Evolutionary conservation across 2,113 vertebrate species (phyloP).

Genomic region (Formicarius rufipectus): DNA sequence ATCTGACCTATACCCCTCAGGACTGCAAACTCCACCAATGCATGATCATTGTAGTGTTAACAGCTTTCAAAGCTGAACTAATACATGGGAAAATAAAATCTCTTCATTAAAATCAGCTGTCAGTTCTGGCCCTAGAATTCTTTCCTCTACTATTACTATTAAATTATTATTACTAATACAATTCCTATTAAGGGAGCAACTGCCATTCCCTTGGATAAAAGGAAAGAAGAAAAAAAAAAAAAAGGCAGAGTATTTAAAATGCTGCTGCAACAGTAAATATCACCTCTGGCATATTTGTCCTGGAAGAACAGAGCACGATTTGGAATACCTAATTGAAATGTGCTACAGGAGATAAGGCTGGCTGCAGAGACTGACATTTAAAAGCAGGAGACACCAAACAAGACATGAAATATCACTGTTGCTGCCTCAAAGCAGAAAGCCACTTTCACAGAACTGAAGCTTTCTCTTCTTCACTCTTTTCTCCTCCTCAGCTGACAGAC

Average conservation of each 20-base stretch:
- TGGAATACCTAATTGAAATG: slow-evolving; percentile 83
- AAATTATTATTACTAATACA: slow-evolving; percentile 45
- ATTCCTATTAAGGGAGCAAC: slow-evolving; percentile 3
- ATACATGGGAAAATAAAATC: background rate
- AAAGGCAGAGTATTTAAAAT: slow-evolving; percentile 65
- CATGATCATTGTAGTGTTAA: background rate
- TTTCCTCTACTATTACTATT: slow-evolving; percentile 12
- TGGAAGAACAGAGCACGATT: slow-evolving; percentile 69
- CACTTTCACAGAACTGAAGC: slow-evolving; percentile 47
- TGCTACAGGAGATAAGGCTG: slow-evolving; percentile 77
- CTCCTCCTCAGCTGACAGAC: background rate
- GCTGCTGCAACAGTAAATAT: slow-evolving; percentile 73
- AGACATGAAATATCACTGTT: slow-evolving; percentile 76
- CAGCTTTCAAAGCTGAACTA: background rate
- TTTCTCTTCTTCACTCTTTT: background rate
- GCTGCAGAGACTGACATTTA: slow-evolving; percentile 79
- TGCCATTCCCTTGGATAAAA: background rate
- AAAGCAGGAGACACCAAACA: slow-evolving; percentile 69
- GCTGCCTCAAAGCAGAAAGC: slow-evolving; percentile 68
- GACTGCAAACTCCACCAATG: background rate
- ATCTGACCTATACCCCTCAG: background rate
- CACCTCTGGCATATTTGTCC: slow-evolving; percentile 75
- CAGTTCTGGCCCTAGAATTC: background rate
- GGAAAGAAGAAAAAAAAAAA: background rate
- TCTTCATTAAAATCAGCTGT: slow-evolving; percentile 33